Percentiles rank a stretch among this genome's conserved stretches.
Conservation (phyloP, 2,797 vertebrate genomes). For the Sebastolobus altivelis region DNA sequence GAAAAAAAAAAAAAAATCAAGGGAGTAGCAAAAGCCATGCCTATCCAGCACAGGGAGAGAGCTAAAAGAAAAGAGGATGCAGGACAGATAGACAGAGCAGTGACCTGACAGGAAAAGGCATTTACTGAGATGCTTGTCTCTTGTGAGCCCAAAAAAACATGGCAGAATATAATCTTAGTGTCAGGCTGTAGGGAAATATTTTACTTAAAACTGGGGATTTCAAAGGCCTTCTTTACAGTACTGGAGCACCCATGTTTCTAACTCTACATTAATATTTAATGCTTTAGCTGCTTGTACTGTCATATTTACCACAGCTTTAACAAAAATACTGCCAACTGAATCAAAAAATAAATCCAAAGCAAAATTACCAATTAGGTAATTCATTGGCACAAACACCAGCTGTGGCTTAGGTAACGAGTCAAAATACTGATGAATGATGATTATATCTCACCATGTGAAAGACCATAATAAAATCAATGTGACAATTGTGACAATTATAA, state of each 20-base stretch:
- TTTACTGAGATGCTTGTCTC: constrained; percentile 28
- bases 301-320: not conserved
- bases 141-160: constrained; percentile 21
- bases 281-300: not conserved
- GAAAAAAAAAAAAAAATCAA: constrained; percentile 12
- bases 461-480: not conserved
- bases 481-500: constrained; percentile 5
- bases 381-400: not conserved
- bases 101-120: constrained; percentile 18
- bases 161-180: not conserved
- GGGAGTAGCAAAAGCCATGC: constrained; percentile 40
- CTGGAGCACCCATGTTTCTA: constrained; percentile 5
- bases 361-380: not conserved
- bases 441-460: not conserved
- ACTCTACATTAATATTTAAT: constrained; percentile 9
- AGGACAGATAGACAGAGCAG: constrained; percentile 26
- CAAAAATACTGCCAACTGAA: not conserved
- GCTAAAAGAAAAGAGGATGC: constrained; percentile 19
- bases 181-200: constrained; percentile 2
- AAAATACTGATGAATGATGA: constrained; percentile 8
- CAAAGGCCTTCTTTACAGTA: not conserved
- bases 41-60: constrained; percentile 9
- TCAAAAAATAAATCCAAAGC: constrained; percentile 11
- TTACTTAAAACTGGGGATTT: not conserved
- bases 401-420: not conserved